Evolutionary conservation across 2,888 invertebrate species (phyloP).

Genomic region (Epinotia nisella): DNA sequence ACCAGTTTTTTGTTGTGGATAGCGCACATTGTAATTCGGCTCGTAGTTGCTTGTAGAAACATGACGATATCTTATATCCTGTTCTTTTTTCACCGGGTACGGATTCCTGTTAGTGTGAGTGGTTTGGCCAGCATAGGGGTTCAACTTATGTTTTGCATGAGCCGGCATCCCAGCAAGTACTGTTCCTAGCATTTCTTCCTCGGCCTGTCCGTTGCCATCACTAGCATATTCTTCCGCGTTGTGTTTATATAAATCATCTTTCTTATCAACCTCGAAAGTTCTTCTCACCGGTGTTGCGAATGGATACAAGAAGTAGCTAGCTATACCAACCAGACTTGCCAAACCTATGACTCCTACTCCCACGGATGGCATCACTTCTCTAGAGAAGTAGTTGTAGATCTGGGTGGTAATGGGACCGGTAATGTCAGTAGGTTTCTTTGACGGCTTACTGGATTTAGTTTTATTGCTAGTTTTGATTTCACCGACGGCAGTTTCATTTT

Average conservation of each 20-base stretch:
- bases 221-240: conserved; percentile 88
- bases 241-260: conserved; percentile 87
- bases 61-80: conserved; percentile 78
- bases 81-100: conserved; percentile 75
- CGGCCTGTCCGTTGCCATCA: conserved; percentile 88
- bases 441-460: conserved; percentile 74
- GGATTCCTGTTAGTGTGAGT: conserved; percentile 71
- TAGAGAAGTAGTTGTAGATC: conserved; percentile 90
- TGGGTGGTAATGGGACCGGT: conserved; percentile 86
- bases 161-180: conserved; percentile 89
- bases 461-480: conserved; percentile 83
- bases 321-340: conserved; percentile 89
- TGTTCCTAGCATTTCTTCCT: conserved; percentile 91
- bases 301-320: conserved; percentile 91
- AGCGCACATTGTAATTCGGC: conserved; percentile 72
- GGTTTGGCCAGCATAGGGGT: conserved; percentile 78
- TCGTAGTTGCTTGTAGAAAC: conserved; percentile 72
- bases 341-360: conserved; percentile 91
- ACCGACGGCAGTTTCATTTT: conserved; percentile 60
- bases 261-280: conserved; percentile 87
- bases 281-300: conserved; percentile 87
- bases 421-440: conserved; percentile 69
- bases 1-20: conserved; percentile 80
- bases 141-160: conserved; percentile 76
- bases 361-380: conserved; percentile 92